Percentiles rank a stretch among this genome's conserved stretches.
phyloP scores from a whole-genome alignment of 2,113 vertebrate species.

The Chaetorhynchus papuensis region DNA sequence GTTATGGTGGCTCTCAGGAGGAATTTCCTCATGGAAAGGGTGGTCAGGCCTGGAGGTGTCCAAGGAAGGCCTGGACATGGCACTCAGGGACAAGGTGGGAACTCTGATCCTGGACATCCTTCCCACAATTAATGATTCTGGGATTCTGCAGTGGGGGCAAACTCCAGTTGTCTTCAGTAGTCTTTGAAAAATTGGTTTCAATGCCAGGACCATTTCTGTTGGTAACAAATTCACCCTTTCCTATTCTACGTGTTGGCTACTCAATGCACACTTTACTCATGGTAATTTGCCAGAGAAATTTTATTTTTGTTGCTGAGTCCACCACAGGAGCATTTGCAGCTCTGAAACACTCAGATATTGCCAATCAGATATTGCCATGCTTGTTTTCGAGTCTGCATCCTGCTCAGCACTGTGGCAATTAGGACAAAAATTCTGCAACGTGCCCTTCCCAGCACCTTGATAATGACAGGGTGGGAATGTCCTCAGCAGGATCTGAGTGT shows the following conservation, averaged over 20 bases:
- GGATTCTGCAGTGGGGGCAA: not conserved
- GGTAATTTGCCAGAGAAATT: not conserved
- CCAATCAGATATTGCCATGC: not conserved
- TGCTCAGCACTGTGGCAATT: too few species aligned
- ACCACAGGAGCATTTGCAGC: not conserved
- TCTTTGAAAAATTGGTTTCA: not conserved
- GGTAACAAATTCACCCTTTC: not conserved
- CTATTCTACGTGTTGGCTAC: not conserved
- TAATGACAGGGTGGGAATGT: not conserved
- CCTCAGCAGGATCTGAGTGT: not conserved
- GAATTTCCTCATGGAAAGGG: not conserved
- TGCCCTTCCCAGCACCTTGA: not conserved
- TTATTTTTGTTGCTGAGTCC: not conserved
- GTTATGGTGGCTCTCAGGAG: not conserved
- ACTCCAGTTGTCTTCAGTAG: not conserved
- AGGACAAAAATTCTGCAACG: not conserved
- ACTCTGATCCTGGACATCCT: not conserved
- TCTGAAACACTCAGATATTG: not conserved
- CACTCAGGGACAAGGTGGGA: not conserved
- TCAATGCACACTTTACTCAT: not conserved
- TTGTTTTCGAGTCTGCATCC: not conserved
- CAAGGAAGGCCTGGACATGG: fast-evolving
- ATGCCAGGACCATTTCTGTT: not conserved
- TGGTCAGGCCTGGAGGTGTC: not conserved
- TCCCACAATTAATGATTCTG: not conserved